Percentiles rank a stretch among this genome's conserved stretches.
Evolutionary conservation across 1,140 invertebrate species (phyloP).

Genomic region (Druon quercuslanigerum): DNA sequence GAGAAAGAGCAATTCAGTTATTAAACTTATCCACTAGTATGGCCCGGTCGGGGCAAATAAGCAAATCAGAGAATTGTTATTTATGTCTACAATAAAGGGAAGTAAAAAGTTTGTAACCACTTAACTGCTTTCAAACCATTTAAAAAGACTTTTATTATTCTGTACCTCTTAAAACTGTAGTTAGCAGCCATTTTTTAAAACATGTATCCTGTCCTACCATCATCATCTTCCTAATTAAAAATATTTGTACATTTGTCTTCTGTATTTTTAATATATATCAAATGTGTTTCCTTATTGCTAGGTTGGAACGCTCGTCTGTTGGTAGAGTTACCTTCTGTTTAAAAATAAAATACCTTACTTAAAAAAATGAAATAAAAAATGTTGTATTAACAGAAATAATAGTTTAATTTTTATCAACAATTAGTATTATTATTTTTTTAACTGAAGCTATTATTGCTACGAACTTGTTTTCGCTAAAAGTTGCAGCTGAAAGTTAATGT

Average conservation of each 20-base stretch:
- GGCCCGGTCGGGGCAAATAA: neutral
- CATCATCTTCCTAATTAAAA: neutral
- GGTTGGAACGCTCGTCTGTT: slow-evolving; percentile 20
- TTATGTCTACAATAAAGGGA: neutral
- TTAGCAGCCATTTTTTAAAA: neutral
- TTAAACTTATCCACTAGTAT: slow-evolving; percentile 51
- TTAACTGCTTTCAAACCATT: too few species aligned
- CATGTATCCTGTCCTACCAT: neutral
- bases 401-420: too few species aligned
- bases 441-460: too few species aligned
- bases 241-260: neutral
- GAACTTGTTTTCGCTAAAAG: too few species aligned
- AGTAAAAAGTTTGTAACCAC: too few species aligned
- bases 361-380: neutral
- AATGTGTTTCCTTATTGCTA: slow-evolving; percentile 8
- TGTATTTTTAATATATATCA: neutral
- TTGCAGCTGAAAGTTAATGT: too few species aligned
- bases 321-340: neutral
- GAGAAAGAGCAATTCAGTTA: slow-evolving; percentile 63
- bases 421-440: too few species aligned
- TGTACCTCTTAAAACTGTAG: neutral
- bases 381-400: neutral
- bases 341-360: neutral
- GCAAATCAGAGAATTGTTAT: slow-evolving; percentile 27
- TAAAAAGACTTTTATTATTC: too few species aligned